phyloP scores from a whole-genome alignment of 2,113 vertebrate genomes.

The Cnemophilus loriae region DNA sequence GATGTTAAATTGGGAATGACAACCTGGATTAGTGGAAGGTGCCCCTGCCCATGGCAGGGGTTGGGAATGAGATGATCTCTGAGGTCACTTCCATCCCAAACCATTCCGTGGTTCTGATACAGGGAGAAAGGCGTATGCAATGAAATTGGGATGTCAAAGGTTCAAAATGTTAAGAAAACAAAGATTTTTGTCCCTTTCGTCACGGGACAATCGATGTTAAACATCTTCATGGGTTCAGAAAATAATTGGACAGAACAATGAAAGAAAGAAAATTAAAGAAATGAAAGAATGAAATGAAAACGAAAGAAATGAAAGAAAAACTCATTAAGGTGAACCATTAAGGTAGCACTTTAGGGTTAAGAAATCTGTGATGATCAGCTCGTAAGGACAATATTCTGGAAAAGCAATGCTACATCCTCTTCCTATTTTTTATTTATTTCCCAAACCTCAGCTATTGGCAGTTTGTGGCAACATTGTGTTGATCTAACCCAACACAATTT shows the following conservation, averaged over 20 bases:
- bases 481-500: background rate
- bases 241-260: background rate
- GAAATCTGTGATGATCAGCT: background rate
- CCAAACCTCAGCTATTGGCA: background rate
- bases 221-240: background rate
- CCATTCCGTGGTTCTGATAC: rapidly evolving
- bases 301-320: background rate
- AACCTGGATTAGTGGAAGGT: background rate
- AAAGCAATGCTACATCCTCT: background rate
- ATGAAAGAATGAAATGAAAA: no score
- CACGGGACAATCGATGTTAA: background rate
- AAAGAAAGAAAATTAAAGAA: no score
- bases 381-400: background rate
- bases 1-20: background rate
- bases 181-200: background rate
- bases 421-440: background rate
- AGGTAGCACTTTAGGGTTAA: background rate
- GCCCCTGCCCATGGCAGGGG: background rate
- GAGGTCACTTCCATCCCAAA: background rate
- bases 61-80: background rate
- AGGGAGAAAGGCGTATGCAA: background rate
- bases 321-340: background rate
- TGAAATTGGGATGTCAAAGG: background rate
- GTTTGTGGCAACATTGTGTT: background rate
- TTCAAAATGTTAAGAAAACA: background rate